Evolutionary conservation across 2,888 invertebrate species (phyloP), one percentile per base, ranked within the genome.

Genomic region (Caenorhabditis panamensis): DNA sequence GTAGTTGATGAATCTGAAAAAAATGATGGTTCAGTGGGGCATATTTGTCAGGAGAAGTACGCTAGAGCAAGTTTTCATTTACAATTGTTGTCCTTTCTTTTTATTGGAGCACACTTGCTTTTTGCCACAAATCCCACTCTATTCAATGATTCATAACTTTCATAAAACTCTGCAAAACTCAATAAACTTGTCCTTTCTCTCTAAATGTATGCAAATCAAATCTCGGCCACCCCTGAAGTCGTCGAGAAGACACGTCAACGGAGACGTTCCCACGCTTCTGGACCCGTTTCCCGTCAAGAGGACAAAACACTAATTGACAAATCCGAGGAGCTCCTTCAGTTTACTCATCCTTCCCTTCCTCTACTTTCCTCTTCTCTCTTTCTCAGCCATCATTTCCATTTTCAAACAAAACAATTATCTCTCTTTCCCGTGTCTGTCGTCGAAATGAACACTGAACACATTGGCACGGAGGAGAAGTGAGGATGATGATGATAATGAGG

Each of bases 1-100:
- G 56, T 90, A 89, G 84, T 91, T 91, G n/a, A 91, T 87, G 86
- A 91, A 91, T 80, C 91, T 91, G 84, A 20, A 86, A 83, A 49
- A 36, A 31, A 59, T 47, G 26, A 59, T 16, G n/a, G n/a, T 44
- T 20, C 6, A 16, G 53, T 8, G 22, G 53, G 53, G 8, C 22
- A 28, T 51, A 36, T 49, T 72, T 20, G 51, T 37, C 31, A n/a
- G n/a, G n/a, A n/a, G n/a, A n/a, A n/a, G n/a, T n/a, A n/a, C n/a
- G n/a, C n/a, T n/a, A n/a, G n/a, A n/a, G n/a, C n/a, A n/a, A n/a
- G n/a, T n/a, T n/a, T n/a, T n/a, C n/a, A n/a, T n/a, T n/a, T n/a
- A n/a, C n/a, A n/a, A n/a, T n/a, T n/a, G 11, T 36, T 36, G 36
- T 36, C 36, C 6, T 36, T 36, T 36, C 36, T 36, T 11, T 8